These are phyloP conservation scores for Leuciscus idus DNA, from an alignment of 2,113 vertebrate species.

Conservation along the genomic window DNA sequence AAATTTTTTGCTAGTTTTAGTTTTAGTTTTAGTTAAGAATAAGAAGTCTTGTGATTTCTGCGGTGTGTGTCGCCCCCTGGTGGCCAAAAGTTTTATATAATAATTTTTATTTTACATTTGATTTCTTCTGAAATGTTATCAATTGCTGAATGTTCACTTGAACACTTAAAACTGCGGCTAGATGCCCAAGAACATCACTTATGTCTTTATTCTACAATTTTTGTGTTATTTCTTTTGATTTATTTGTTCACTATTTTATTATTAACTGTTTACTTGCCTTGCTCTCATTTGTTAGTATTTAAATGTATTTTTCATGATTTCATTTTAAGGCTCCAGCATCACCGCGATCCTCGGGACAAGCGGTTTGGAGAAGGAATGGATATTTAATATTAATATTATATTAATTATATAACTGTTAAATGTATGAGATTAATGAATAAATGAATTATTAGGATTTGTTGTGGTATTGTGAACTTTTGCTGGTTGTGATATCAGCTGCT, in stretches of 20 bases:
- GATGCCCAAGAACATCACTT: neutral
- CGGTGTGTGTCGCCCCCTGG: neutral
- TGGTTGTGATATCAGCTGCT: neutral
- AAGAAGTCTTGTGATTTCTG: neutral
- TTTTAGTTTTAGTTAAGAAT: neutral
- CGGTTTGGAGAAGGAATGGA: neutral
- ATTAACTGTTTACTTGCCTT: neutral
- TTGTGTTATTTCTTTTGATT: neutral
- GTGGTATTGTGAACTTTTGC: neutral
- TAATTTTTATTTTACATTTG: neutral
- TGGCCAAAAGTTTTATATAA: neutral
- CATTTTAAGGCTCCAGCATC: neutral
- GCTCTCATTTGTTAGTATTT: neutral
- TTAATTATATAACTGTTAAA: too few species aligned
- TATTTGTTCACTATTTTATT: neutral
- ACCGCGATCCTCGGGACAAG: too few species aligned
- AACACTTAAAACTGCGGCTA: neutral
- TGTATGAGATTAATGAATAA: too few species aligned
- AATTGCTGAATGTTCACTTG: neutral
- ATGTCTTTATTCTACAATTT: neutral
- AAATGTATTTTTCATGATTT: neutral
- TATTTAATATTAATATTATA: neutral
- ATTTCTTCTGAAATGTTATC: neutral
- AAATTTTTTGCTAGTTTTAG: neutral
- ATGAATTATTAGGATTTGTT: too few species aligned